Conservation (phyloP, 2,888 invertebrate species). For the Drosophila testacea region DNA sequence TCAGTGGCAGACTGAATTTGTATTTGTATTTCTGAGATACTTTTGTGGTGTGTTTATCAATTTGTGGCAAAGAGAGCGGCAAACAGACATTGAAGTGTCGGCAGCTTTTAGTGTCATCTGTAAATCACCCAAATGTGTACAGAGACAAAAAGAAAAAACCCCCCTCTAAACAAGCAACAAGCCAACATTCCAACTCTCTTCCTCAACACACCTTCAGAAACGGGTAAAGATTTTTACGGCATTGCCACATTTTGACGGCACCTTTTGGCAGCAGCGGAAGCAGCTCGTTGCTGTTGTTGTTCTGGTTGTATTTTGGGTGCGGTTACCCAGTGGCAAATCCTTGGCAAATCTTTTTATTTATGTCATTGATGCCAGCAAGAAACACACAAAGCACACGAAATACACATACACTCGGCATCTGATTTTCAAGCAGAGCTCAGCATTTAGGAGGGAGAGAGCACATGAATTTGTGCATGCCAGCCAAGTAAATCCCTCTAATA, state of each 20-base stretch:
- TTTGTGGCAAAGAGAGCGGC: slow-evolving; percentile 31
- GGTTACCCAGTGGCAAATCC: slow-evolving; percentile 80
- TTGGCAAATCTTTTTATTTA: slow-evolving; percentile 83
- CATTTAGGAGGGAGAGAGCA: slow-evolving; percentile 29
- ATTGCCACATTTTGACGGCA: slow-evolving; percentile 65
- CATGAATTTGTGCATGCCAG: slow-evolving; percentile 64
- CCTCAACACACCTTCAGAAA: slow-evolving; percentile 3
- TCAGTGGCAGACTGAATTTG: slow-evolving; percentile 41
- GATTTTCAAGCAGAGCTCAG: slow-evolving; percentile 11
- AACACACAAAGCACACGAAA: slow-evolving; percentile 36
- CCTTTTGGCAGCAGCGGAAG: slow-evolving; percentile 61
- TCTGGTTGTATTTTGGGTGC: slow-evolving; percentile 35
- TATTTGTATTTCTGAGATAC: slow-evolving; percentile 22
- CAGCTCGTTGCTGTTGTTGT: slow-evolving; percentile 34
- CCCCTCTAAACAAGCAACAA: slow-evolving; percentile 45
- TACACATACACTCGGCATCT: slow-evolving; percentile 22
- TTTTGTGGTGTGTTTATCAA: slow-evolving; percentile 64
- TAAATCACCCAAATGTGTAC: slow-evolving; percentile 28
- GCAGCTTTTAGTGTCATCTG: slow-evolving; percentile 29
- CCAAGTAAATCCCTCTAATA: slow-evolving; percentile 81
- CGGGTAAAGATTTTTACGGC: slow-evolving; percentile 55
- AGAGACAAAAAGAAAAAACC: slow-evolving; percentile 11
- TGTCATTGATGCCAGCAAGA: slow-evolving; percentile 74
- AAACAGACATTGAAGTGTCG: slow-evolving; percentile 49
- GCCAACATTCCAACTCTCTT: neutral